Evolutionary conservation across 2,113 vertebrate species (phyloP), one percentile per base, ranked within the genome.

Genomic region (Hiodon tergisus): DNA sequence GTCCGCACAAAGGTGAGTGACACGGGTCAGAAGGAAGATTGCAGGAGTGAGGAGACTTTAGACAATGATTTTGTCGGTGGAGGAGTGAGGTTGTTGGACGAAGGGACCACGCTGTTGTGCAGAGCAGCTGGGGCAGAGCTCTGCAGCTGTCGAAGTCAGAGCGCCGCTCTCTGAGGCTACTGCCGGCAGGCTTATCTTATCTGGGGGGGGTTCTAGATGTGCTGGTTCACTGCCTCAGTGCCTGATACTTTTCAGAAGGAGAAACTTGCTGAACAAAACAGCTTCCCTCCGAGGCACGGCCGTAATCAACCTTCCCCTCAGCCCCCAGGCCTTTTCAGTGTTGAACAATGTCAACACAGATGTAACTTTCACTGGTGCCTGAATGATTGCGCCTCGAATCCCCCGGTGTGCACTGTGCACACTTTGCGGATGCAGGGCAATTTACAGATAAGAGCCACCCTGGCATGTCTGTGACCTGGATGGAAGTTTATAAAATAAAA

Each of bases 311-410:
- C n/a, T 8, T 47, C 4, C 31, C 60, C 50, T 48, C 73, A 0
- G 2, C 50, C 7, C 46, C 31, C 31, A 31, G 31, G 31, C 66
- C 17, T 69, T 66, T 11, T 14, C 57, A 3, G 48, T 17, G 69
- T 68, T 16, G 51, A 69, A 73, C 51, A 67, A 59, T 68, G 67
- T 78, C 74, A 76, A 65, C 79, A 78, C 52, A 73, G 74, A 78
- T 78, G 31, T 50, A 70, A 69, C 77, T 60, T 76, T 70, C 50
- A 61, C 69, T 70, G 69, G 13, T 71, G 55, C 53, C 69, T 53
- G n/a, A 72, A 73, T n/a, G 2, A 51, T 16, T 48, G 9, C 14
- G 2, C 14, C 16, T 57, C 11, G 14, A 9, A 68, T 52, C 14
- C 48, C 17, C 50, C 5, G 47, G 47, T 14, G 52, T 11, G 16